Evolutionary conservation across 1,140 invertebrate genomes (phyloP).

Genomic region (Pachypeltis micranthus): DNA sequence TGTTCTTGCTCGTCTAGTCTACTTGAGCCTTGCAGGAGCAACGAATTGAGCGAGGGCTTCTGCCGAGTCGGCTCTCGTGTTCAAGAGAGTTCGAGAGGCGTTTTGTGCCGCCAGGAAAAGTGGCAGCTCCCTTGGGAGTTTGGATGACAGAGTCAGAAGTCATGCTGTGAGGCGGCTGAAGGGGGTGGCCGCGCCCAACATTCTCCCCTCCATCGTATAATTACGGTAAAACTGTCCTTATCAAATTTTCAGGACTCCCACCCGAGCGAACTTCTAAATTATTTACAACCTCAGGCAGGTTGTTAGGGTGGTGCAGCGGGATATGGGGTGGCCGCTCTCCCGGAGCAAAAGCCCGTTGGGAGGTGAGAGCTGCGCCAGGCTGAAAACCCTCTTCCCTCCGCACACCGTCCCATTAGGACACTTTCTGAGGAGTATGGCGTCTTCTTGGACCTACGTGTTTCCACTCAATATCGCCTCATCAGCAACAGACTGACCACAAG

Average conservation of each 20-base stretch:
- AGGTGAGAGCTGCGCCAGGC: not conserved
- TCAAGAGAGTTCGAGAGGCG: too few species aligned
- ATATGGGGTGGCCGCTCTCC: not conserved
- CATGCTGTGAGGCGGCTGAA: too few species aligned
- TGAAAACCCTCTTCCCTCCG: not conserved
- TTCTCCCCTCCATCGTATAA: not conserved
- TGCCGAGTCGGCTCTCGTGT: too few species aligned
- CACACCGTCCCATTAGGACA: not conserved
- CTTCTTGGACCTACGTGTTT: not conserved
- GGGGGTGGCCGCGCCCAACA: too few species aligned
- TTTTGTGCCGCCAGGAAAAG: too few species aligned
- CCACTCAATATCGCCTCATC: not conserved
- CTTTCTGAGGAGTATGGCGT: too few species aligned
- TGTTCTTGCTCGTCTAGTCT: too few species aligned
- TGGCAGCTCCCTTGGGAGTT: too few species aligned
- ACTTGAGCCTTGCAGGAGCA: too few species aligned
- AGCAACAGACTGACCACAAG: not conserved
- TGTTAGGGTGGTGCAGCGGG: too few species aligned
- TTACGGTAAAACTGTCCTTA: slow-evolving; percentile 8
- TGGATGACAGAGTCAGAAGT: too few species aligned
- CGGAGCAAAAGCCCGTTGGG: not conserved
- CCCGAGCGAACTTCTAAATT: slow-evolving; percentile 3
- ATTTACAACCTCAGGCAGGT: not conserved
- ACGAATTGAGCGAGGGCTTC: too few species aligned
- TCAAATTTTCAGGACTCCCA: slow-evolving; percentile 1